Percentiles rank a stretch among this genome's conserved stretches.
These are phyloP conservation scores for Stegophylla sp. DNA, from an alignment of 2,888 invertebrate genomes.

Conservation along the genomic window DNA sequence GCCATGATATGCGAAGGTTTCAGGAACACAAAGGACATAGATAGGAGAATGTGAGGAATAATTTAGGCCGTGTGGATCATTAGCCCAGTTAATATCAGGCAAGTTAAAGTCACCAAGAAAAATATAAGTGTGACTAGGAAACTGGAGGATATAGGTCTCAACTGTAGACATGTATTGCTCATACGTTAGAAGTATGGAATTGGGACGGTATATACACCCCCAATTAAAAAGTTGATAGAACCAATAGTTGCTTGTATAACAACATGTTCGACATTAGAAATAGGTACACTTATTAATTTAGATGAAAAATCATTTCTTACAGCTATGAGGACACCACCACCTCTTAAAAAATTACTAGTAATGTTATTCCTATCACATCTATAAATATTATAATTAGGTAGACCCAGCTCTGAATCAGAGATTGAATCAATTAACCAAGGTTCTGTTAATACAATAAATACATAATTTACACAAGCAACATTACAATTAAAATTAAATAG, in stretches of 20 bases:
- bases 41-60: neutral
- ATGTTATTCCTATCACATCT: conserved; percentile 10
- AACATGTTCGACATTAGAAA: neutral
- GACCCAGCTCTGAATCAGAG: neutral
- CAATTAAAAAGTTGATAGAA: neutral
- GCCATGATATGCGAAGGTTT: neutral
- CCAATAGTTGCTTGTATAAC: neutral
- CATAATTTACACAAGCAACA: neutral
- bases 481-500: neutral
- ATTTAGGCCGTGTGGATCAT: neutral
- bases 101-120: too few relatives aligned
- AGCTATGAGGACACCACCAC: neutral
- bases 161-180: neutral
- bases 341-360: neutral
- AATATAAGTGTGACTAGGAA: neutral
- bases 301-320: neutral
- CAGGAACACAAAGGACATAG: too few relatives aligned
- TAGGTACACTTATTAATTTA: neutral
- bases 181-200: neutral
- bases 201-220: neutral
- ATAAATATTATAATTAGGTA: neutral
- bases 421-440: neutral
- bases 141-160: neutral
- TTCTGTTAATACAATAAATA: too few relatives aligned
- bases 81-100: neutral